Evolutionary conservation across 2,113 vertebrate species (phyloP).

Genomic region (Gila orcuttii): DNA sequence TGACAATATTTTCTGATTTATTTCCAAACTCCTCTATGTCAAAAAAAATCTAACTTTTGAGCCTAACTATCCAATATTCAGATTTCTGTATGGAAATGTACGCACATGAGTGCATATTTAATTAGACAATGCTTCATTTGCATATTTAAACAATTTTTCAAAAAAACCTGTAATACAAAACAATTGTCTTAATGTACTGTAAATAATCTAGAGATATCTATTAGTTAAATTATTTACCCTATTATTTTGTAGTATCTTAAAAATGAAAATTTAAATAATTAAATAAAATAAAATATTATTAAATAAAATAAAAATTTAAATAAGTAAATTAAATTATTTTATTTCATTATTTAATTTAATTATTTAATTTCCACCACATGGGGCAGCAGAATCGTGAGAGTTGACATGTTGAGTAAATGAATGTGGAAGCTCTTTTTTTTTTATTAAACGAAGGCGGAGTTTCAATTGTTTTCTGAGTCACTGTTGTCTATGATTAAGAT

Average conservation of each 20-base stretch:
- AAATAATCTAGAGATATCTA: not conserved
- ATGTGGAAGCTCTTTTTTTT: not conserved
- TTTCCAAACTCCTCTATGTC: too few relatives aligned
- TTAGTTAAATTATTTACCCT: too few relatives aligned
- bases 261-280: too few relatives aligned
- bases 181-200: not conserved
- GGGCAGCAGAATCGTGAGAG: conserved; percentile 49
- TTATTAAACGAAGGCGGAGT: not conserved
- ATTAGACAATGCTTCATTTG: not conserved
- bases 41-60: too few relatives aligned
- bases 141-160: not conserved
- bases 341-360: too few relatives aligned
- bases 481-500: not conserved
- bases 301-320: too few relatives aligned
- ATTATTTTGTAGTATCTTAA: too few relatives aligned
- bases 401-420: not conserved
- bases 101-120: not conserved
- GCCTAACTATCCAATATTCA: too few relatives aligned
- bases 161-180: not conserved
- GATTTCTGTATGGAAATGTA: too few relatives aligned
- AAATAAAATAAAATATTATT: too few relatives aligned
- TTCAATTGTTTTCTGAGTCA: not conserved
- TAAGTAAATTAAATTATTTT: too few relatives aligned
- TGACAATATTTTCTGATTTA: too few relatives aligned
- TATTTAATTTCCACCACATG: conserved; percentile 50